phyloP scores from a whole-genome alignment of 2,888 invertebrate species.

The Artemia sinica region DNA sequence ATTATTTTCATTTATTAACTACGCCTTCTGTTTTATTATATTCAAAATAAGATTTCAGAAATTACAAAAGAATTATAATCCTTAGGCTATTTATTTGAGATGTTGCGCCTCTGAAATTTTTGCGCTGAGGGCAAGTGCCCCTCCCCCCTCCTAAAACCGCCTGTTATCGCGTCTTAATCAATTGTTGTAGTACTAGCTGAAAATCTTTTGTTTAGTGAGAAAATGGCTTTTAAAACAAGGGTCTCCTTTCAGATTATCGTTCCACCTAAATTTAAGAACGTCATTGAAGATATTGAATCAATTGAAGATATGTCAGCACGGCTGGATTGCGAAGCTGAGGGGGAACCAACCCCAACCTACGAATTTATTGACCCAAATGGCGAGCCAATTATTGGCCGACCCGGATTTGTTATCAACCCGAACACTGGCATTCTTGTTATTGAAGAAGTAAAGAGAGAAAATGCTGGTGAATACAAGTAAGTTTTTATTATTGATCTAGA shows the following conservation, averaged over 20 bases:
- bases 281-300: slow-evolving; percentile 45
- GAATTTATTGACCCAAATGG: slow-evolving; percentile 7
- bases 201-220: too few relatives aligned
- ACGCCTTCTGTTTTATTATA: too few relatives aligned
- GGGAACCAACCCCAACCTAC: slow-evolving; percentile 65
- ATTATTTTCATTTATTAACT: too few relatives aligned
- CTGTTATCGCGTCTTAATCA: too few relatives aligned
- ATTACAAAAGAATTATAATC: too few relatives aligned
- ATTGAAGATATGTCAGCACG: slow-evolving; percentile 61
- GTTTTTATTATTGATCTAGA: slow-evolving; percentile 26
- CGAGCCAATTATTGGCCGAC: neutral
- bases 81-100: too few relatives aligned
- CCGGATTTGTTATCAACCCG: slow-evolving; percentile 19
- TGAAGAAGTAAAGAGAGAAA: slow-evolving; percentile 51
- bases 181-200: too few relatives aligned
- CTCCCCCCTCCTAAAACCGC: too few relatives aligned
- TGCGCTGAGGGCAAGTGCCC: too few relatives aligned
- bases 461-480: slow-evolving; percentile 62
- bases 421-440: slow-evolving; percentile 51
- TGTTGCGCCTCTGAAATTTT: too few relatives aligned
- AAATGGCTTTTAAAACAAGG: too few relatives aligned
- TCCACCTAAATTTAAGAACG: slow-evolving; percentile 47
- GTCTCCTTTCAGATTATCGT: slow-evolving; percentile 43
- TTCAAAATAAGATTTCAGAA: too few relatives aligned
- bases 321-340: slow-evolving; percentile 56